Evolutionary conservation across 2,113 vertebrate genomes (phyloP).

Genomic region (Anarhynchus alexandrinus): DNA sequence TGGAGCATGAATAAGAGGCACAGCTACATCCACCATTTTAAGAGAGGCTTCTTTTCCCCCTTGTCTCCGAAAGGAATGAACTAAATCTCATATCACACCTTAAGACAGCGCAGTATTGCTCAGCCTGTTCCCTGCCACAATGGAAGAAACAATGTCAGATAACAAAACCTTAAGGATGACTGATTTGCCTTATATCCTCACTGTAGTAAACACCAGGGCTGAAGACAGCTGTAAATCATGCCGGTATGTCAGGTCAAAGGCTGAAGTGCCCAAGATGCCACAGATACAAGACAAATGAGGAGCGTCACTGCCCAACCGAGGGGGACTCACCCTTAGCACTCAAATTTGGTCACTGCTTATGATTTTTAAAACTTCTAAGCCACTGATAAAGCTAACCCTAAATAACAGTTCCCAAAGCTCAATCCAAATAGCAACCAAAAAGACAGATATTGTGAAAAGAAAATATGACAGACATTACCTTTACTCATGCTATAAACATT

Average conservation of each 20-base stretch:
- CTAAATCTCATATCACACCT: not conserved
- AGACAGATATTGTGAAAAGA: not conserved
- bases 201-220: not conserved
- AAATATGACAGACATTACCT: not conserved
- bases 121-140: not conserved
- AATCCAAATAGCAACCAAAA: not conserved
- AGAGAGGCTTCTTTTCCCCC: not conserved
- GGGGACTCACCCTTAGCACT: not conserved
- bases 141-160: not conserved
- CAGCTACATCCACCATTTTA: not conserved
- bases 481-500: not conserved
- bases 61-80: not conserved
- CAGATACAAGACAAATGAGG: not conserved
- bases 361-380: not conserved
- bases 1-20: not conserved
- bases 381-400: not conserved
- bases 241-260: rapidly evolving
- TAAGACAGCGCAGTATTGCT: not conserved
- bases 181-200: not conserved
- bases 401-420: not conserved
- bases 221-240: not conserved
- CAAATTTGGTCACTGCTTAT: not conserved
- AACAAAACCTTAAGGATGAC: not conserved
- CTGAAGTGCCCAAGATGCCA: not conserved
- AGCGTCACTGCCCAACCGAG: not conserved